Evolutionary conservation across 2,113 vertebrate species (phyloP), one percentile per base, ranked within the genome.

Genomic region (Phasianus colchicus): DNA sequence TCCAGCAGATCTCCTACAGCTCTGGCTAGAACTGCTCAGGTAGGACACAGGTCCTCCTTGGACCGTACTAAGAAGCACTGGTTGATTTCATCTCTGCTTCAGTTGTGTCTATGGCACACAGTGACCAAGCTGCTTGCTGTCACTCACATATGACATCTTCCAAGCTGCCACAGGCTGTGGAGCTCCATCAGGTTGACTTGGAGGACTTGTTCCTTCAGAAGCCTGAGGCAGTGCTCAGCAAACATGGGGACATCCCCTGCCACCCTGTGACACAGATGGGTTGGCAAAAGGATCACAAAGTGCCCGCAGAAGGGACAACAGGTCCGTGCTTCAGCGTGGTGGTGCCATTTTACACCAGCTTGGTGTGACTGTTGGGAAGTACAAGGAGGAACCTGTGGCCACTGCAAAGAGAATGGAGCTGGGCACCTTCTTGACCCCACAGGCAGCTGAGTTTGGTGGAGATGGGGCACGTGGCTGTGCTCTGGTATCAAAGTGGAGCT

Each of bases 261-360:
- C 55, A 61, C 9, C 13, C 14, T 2, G 32, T 0, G 0, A 10
- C 0, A 0, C 32, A 66, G 27, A 17, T 30, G 63, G 4, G n/a
- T 15, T 82, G 65, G 71, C 13, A 63, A 69, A 42, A 1, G 1
- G 3, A 2, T 29, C 75, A 17, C 0, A 0, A 40, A 0, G 1
- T 29, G 67, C 60, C 55, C 27, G 18, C 2, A 1, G 6, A 70
- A 11, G n/a, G 0, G 0, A 73, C 5, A 67, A 43, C 12, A 36
- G 29, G 48, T 11, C 29, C 24, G 4, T 11, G 36, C 60, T 78
- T 60, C 47, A 38, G 32, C 61, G 25, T 1, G 1, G 45, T 50
- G 72, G 20, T 1, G 0, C 54, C 19, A 30, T 2, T 21, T 67
- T 38, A 47, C 20, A 10, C 3, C 2, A 4, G 27, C 36, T 5